These are phyloP conservation scores for Dynastes grantii DNA, from an alignment of 2,888 invertebrate species.

Conservation along the genomic window DNA sequence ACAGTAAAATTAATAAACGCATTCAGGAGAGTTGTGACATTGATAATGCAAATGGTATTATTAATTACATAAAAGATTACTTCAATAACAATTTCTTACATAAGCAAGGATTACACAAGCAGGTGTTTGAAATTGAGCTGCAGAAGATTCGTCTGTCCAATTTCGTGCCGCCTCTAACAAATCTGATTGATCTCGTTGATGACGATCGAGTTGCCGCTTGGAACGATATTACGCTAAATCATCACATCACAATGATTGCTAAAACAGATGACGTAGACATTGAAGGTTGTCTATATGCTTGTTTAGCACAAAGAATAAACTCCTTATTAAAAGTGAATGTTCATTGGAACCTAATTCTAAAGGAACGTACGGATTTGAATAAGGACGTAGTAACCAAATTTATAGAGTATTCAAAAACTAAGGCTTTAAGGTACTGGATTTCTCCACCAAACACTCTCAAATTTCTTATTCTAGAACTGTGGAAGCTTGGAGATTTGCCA, in stretches of 20 bases:
- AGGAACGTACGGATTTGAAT: not conserved
- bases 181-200: not conserved
- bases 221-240: not conserved
- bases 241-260: not conserved
- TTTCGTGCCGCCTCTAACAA: not conserved
- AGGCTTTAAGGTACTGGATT: not conserved
- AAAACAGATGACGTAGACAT: not conserved
- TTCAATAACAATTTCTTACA: not conserved
- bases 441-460: not conserved
- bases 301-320: not conserved
- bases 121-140: slow-evolving; percentile 3
- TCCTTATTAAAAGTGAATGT: not conserved
- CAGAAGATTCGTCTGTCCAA: not conserved
- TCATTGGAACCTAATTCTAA: not conserved
- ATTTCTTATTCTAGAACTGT: not conserved
- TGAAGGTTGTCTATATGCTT: not conserved
- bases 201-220: not conserved
- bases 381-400: not conserved
- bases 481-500: not conserved
- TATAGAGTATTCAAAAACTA: not conserved
- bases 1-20: not conserved
- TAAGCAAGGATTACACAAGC: not conserved
- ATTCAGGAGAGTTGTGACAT: slow-evolving; percentile 4
- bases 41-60: not conserved
- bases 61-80: slow-evolving; percentile 4